phyloP scores from a whole-genome alignment of 30 jellyfish, hydroid and myxozoan species.

The Cassiopea andromeda region DNA sequence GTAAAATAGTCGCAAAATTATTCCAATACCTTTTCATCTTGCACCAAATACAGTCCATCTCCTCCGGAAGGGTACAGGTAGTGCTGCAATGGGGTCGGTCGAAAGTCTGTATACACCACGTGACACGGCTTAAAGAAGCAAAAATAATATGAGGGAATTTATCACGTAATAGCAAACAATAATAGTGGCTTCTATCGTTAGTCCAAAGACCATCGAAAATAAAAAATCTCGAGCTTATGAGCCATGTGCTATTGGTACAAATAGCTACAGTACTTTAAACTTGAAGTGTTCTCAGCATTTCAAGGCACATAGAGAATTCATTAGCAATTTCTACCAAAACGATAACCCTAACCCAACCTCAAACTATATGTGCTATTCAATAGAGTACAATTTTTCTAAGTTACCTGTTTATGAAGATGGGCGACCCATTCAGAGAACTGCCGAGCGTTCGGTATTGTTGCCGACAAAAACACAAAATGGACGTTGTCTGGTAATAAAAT shows the following conservation, averaged over 20 bases:
- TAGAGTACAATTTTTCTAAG: neutral
- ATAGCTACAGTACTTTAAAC: no score
- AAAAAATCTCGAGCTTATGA: no score
- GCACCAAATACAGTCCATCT: slow-evolving; percentile 93
- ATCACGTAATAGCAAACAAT: no score
- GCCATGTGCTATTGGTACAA: no score
- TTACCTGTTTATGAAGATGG: slow-evolving; percentile 92
- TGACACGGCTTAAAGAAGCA: slow-evolving; percentile 88
- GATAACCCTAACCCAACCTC: no score
- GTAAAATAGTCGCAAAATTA: neutral
- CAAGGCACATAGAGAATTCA: no score
- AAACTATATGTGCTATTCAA: no score
- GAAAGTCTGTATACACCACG: slow-evolving; percentile 96
- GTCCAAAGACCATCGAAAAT: no score
- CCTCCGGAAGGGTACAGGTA: slow-evolving; percentile 97
- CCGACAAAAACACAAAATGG: slow-evolving; percentile 94
- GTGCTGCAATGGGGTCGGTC: slow-evolving; percentile 99
- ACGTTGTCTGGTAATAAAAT: slow-evolving; percentile 96
- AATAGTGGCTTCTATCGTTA: no score
- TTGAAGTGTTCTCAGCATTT: no score
- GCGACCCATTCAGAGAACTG: slow-evolving; percentile 99
- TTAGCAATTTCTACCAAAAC: no score
- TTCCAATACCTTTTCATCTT: slow-evolving; percentile 88
- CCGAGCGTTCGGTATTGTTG: slow-evolving; percentile 98
- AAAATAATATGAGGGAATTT: neutral